These are phyloP conservation scores for Notoglanidium macrostoma DNA, from an alignment of 2,797 vertebrate genomes.

Conservation along the genomic window DNA sequence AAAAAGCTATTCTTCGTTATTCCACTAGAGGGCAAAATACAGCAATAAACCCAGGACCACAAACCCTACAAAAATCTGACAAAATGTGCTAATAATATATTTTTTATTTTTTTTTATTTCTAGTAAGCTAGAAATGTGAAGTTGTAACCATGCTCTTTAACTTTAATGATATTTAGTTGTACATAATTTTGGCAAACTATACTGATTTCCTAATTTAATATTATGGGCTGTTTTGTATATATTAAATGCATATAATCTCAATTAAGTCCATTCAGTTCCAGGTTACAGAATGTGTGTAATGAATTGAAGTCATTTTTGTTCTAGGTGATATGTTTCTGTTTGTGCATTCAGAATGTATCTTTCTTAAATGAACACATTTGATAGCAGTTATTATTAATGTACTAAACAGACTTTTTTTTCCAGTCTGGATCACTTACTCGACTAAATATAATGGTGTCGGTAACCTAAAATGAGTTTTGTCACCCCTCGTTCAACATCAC, in stretches of 20 bases:
- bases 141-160: too few species aligned
- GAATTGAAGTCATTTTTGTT: too few species aligned
- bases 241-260: too few species aligned
- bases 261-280: neutral
- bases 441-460: neutral
- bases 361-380: neutral
- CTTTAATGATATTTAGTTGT: too few species aligned
- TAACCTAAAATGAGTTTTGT: neutral
- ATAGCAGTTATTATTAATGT: neutral
- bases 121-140: too few species aligned
- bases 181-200: too few species aligned
- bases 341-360: neutral
- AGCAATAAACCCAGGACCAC: neutral
- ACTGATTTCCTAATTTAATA: too few species aligned
- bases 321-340: neutral
- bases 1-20: neutral
- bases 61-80: too few species aligned
- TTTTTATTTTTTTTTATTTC: too few species aligned
- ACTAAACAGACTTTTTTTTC: neutral
- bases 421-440: neutral
- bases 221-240: too few species aligned
- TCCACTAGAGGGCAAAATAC: neutral
- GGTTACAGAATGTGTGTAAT: neutral
- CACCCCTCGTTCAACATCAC: neutral
- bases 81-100: too few species aligned